Conservation (phyloP, 1,140 invertebrate genomes). For the Heliconius hewitsoni region DNA sequence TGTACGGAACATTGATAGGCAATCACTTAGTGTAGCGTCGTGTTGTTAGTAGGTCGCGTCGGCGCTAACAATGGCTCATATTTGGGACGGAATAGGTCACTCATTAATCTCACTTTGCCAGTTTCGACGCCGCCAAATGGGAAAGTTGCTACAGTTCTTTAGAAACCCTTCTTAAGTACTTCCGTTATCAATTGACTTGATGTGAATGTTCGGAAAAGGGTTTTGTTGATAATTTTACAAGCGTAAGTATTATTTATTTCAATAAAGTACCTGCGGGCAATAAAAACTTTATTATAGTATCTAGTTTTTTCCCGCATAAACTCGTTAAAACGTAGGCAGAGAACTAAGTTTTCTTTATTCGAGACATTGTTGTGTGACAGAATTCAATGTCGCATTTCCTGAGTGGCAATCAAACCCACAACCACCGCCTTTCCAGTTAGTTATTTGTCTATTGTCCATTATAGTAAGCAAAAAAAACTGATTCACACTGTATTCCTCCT, state of each 20-base stretch:
- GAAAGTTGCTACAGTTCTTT: constrained; percentile 26
- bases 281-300: too few species aligned
- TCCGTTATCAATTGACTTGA: constrained; percentile 29
- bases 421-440: too few species aligned
- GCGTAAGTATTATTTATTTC: neutral
- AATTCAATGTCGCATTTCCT: too few species aligned
- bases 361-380: too few species aligned
- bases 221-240: too few species aligned
- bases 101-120: constrained; percentile 30
- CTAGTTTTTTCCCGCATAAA: too few species aligned
- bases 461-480: too few species aligned
- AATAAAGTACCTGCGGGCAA: neutral
- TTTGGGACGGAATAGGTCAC: constrained; percentile 18
- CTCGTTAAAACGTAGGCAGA: too few species aligned
- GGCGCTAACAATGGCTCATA: constrained; percentile 11
- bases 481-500: too few species aligned
- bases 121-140: constrained; percentile 13
- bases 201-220: neutral
- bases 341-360: too few species aligned
- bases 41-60: neutral
- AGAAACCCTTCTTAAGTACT: constrained; percentile 27
- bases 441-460: too few species aligned
- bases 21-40: neutral
- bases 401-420: too few species aligned
- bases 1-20: neutral